phyloP scores from a whole-genome alignment of 2,797 vertebrate genomes.

The Chlorospingus flavigularis region DNA sequence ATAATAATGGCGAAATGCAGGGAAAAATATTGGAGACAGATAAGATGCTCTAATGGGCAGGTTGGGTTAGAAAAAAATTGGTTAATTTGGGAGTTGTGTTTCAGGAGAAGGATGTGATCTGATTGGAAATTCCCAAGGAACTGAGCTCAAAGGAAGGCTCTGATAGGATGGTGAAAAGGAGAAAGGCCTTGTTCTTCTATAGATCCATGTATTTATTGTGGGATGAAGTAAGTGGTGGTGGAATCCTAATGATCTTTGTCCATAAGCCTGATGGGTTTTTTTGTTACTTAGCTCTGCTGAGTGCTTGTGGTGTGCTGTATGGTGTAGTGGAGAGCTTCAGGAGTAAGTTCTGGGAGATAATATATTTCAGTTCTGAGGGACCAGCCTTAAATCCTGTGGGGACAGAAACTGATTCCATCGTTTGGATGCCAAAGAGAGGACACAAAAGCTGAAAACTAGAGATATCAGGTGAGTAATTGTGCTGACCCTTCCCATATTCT shows the following conservation, averaged over 20 bases:
- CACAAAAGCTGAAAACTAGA: background rate
- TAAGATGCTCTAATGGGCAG: background rate
- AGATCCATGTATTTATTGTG: background rate
- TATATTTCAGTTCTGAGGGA: background rate
- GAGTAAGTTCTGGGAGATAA: background rate
- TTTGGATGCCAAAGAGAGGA: background rate
- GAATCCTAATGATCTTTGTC: background rate
- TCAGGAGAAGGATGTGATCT: background rate
- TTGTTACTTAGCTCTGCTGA: background rate
- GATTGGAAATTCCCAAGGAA: background rate
- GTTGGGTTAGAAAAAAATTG: background rate
- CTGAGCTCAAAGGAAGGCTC: background rate
- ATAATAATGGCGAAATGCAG: background rate
- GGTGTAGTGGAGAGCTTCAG: background rate
- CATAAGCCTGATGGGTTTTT: background rate
- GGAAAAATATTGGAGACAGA: background rate
- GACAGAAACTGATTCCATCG: background rate
- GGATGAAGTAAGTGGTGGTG: background rate
- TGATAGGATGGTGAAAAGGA: background rate
- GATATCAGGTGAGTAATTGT: background rate
- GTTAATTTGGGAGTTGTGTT: background rate
- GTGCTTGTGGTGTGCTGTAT: background rate
- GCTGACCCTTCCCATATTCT: background rate
- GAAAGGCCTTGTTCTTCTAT: background rate
- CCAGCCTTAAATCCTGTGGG: background rate